Conservation (phyloP, 2,113 vertebrate genomes). For the Lepisosteus oculatus region DNA sequence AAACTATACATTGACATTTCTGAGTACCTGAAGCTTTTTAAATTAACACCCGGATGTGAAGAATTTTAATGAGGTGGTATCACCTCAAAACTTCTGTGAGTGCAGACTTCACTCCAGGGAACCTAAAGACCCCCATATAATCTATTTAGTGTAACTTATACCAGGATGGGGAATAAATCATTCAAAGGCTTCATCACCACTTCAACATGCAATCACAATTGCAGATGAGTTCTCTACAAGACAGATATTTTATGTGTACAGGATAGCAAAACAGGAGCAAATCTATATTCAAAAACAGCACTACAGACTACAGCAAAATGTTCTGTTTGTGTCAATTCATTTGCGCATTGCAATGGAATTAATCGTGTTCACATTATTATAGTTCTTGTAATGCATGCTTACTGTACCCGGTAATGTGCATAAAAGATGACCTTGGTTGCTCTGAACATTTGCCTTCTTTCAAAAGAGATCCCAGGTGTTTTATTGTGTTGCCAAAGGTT, state of each 20-base stretch:
- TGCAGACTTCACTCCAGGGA: conserved; percentile 7
- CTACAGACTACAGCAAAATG: too few species aligned
- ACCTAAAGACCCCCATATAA: conserved; percentile 5
- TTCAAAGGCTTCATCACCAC: background rate
- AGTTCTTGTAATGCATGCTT: too few species aligned
- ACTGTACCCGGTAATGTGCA: too few species aligned
- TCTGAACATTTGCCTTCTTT: too few species aligned
- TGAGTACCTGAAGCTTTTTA: background rate
- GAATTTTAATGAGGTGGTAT: conserved; percentile 7
- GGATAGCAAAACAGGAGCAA: too few species aligned
- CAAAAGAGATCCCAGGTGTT: too few species aligned
- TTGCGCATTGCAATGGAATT: too few species aligned
- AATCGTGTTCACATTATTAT: too few species aligned
- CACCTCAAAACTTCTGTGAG: background rate
- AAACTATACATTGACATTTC: background rate
- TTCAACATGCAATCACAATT: background rate
- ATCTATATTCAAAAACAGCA: too few species aligned
- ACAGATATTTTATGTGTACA: background rate
- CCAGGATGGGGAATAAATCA: background rate
- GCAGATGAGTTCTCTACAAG: background rate
- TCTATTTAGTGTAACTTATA: background rate
- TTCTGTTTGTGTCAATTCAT: too few species aligned
- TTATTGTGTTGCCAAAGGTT: too few species aligned
- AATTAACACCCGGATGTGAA: conserved; percentile 11
- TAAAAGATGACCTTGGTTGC: too few species aligned